Evolutionary conservation across 2,113 vertebrate genomes (phyloP).

Genomic region (Anoura caudifer): DNA sequence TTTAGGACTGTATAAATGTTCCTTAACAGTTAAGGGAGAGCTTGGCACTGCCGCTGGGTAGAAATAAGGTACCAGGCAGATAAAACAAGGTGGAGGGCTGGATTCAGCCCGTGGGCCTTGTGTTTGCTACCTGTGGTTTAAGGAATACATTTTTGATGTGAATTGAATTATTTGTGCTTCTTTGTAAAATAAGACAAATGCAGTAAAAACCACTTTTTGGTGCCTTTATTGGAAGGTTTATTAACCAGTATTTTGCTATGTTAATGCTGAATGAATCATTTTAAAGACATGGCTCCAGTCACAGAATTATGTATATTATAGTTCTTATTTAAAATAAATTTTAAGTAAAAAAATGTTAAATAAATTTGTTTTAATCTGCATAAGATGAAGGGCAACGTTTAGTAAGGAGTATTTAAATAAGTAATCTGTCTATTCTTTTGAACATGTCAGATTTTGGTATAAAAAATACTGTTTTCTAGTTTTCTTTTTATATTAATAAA

Average conservation of each 20-base stretch:
- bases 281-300: not conserved
- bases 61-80: too few species aligned
- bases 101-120: too few species aligned
- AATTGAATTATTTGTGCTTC: not conserved
- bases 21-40: too few species aligned
- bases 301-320: not conserved
- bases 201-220: not conserved
- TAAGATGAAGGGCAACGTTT: not conserved
- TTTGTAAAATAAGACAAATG: constrained; percentile 17
- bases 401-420: not conserved
- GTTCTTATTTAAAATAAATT: constrained; percentile 23
- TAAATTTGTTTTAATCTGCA: not conserved
- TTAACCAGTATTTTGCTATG: not conserved
- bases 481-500: constrained; percentile 1
- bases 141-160: not conserved
- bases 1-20: too few species aligned
- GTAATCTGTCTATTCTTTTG: not conserved
- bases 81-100: too few species aligned
- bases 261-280: not conserved
- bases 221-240: not conserved
- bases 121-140: not conserved
- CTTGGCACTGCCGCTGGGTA: too few species aligned
- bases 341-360: not conserved
- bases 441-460: not conserved
- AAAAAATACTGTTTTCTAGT: not conserved